These are phyloP conservation scores for Linepithema humile DNA, from an alignment of 1,140 invertebrate genomes.

Conservation along the genomic window DNA sequence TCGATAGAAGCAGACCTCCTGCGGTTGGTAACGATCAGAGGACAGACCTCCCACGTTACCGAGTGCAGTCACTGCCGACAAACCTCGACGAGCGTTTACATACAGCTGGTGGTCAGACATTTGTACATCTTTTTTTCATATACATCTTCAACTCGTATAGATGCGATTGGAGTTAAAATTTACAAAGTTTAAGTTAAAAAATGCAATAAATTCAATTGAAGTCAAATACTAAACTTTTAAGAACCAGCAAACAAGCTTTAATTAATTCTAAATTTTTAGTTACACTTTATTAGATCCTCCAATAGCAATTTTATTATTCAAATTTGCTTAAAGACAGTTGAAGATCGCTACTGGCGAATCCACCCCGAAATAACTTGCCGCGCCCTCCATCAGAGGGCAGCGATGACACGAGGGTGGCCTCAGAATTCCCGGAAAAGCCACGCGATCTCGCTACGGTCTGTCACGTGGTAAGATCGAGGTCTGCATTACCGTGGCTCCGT, in stretches of 20 bases:
- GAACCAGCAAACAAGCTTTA: background rate
- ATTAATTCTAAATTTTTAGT: background rate
- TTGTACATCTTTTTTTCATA: background rate
- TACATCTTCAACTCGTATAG: background rate
- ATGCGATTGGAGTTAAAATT: background rate
- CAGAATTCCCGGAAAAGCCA: background rate
- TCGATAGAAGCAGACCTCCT: constrained; percentile 10
- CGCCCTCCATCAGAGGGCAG: constrained; percentile 32
- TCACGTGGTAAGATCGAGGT: constrained; percentile 37
- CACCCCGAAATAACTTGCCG: background rate
- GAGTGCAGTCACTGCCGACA: background rate
- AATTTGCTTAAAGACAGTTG: background rate
- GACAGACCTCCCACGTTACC: constrained; percentile 14
- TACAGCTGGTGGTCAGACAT: background rate
- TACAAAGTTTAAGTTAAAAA: background rate
- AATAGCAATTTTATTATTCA: too few species aligned
- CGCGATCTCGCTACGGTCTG: constrained; percentile 33
- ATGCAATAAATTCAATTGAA: background rate
- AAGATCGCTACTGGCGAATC: background rate
- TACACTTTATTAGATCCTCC: background rate
- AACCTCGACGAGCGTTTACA: background rate
- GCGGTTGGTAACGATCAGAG: constrained; percentile 22
- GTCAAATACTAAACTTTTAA: background rate
- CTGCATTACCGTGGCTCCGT: constrained; percentile 48
- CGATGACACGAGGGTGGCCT: background rate